Conservation (phyloP, 2,113 vertebrate species). For the Heterotis niloticus region DNA sequence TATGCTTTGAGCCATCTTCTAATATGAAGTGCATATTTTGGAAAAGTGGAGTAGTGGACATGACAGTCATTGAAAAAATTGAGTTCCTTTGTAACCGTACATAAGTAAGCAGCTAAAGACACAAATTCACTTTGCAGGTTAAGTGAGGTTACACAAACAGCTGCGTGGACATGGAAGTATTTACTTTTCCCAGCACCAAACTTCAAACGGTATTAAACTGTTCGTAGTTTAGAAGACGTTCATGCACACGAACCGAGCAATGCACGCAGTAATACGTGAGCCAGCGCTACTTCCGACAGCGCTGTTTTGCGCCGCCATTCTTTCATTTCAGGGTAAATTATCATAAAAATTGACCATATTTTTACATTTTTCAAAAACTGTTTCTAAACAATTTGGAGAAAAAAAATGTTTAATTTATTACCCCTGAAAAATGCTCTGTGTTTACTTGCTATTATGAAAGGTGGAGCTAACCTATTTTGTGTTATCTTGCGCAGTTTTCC, state of each 20-base stretch:
- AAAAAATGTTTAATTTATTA: no score
- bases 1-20: constrained; percentile 11
- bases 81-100: not conserved
- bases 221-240: not conserved
- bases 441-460: no score
- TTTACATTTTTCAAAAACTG: no score
- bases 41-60: not conserved
- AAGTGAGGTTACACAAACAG: not conserved
- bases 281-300: no score
- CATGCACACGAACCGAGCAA: not conserved
- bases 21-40: not conserved
- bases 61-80: constrained; percentile 1
- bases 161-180: not conserved
- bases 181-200: no score
- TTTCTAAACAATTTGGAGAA: no score
- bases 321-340: no score
- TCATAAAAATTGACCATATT: no score
- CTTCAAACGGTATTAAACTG: not conserved
- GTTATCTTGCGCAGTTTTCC: no score
- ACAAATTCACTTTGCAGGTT: not conserved
- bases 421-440: no score
- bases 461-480: no score
- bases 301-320: no score
- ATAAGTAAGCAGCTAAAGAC: not conserved
- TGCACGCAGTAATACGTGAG: not conserved